These are phyloP conservation scores for Nemotelus nigrinus DNA, from an alignment of 2,888 invertebrate species.

Conservation along the genomic window DNA sequence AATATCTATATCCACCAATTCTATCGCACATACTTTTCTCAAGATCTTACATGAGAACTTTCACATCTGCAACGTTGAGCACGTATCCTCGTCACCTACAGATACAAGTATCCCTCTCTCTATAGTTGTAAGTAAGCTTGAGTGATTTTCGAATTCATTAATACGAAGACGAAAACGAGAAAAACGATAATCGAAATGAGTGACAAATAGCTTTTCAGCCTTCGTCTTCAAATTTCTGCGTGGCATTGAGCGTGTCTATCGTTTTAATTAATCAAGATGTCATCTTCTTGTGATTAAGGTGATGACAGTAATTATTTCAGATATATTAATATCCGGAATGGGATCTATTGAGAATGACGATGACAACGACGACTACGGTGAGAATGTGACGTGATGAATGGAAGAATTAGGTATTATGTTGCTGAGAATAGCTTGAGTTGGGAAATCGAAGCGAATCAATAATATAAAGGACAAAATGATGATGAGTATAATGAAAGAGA, in stretches of 20 bases:
- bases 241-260: background rate
- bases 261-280: background rate
- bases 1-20: no score
- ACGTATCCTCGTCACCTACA: background rate
- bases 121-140: background rate
- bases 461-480: no score
- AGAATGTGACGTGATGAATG: no score
- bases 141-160: background rate
- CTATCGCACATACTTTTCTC: no score
- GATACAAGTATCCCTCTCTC: background rate
- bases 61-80: background rate
- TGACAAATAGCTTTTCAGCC: background rate
- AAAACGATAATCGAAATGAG: background rate
- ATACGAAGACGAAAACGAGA: background rate
- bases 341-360: no score
- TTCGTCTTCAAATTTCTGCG: background rate
- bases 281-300: background rate
- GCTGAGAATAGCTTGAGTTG: no score
- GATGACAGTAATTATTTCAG: background rate
- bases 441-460: no score
- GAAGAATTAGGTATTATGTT: no score
- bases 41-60: background rate
- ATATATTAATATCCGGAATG: background rate
- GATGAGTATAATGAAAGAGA: no score
- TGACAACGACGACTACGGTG: no score